Evolutionary conservation across 2,797 vertebrate species (phyloP).

Genomic region (Muraenolepis orangiensis): DNA sequence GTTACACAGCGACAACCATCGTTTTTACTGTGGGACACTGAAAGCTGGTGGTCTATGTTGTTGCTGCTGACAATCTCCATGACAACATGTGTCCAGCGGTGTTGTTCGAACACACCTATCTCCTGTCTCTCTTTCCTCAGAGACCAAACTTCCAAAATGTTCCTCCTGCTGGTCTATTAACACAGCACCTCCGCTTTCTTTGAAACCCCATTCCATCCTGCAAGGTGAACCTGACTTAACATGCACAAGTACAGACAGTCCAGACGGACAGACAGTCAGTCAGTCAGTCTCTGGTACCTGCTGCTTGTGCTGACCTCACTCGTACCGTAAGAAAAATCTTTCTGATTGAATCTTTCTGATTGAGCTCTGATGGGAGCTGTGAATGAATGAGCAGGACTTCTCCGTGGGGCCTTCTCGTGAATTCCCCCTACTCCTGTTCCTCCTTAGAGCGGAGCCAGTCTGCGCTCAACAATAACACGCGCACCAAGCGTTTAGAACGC

Average conservation of each 20-base stretch:
- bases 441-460: conserved; percentile 25
- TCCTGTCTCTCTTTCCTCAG: conserved; percentile 55
- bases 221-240: background rate
- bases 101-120: conserved; percentile 56
- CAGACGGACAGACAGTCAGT: conserved; percentile 24
- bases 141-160: conserved; percentile 50
- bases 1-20: background rate
- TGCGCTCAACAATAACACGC: conserved; percentile 4
- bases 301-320: conserved; percentile 24
- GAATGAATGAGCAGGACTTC: background rate
- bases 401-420: background rate
- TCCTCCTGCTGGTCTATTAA: conserved; percentile 46
- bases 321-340: conserved; percentile 1
- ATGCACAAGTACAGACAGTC: background rate
- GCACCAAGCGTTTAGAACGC: conserved; percentile 24
- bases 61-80: background rate
- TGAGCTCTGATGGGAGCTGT: background rate
- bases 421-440: background rate
- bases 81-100: background rate
- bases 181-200: conserved; percentile 43
- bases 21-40: background rate
- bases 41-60: background rate
- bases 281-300: conserved; percentile 19
- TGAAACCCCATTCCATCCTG: conserved; percentile 36
- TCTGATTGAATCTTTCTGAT: too few species aligned